These are phyloP conservation scores for Pluvialis apricaria DNA, from an alignment of 2,113 vertebrate genomes.

Conservation along the genomic window DNA sequence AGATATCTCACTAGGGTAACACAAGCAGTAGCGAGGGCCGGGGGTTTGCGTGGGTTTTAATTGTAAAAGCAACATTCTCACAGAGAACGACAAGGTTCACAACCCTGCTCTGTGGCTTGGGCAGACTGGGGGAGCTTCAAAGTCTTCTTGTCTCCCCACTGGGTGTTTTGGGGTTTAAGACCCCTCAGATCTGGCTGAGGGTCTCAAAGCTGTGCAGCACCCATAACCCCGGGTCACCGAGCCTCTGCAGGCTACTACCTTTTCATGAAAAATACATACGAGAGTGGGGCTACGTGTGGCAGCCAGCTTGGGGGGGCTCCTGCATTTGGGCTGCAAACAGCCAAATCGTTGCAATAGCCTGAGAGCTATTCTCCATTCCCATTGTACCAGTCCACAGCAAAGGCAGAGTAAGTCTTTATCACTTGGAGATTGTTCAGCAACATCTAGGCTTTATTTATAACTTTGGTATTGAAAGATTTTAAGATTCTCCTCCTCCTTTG, in stretches of 20 bases:
- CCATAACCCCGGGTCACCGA: background rate
- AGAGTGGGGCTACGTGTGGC: background rate
- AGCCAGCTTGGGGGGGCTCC: background rate
- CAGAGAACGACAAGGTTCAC: constrained; percentile 15
- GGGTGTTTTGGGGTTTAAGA: background rate
- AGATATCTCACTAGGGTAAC: constrained; percentile 63
- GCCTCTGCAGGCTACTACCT: background rate
- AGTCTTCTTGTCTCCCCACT: background rate
- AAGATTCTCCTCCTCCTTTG: background rate
- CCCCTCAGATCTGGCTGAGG: background rate
- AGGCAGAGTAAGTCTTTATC: background rate
- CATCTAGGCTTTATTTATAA: background rate
- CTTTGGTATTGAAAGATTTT: background rate
- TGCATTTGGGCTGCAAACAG: background rate
- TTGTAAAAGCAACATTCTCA: constrained; percentile 54
- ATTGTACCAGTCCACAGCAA: background rate
- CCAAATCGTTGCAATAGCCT: fast-evolving
- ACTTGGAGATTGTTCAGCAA: background rate
- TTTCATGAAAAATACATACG: background rate
- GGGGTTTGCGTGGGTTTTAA: constrained; percentile 52
- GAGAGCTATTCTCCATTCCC: background rate
- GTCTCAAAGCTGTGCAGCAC: background rate
- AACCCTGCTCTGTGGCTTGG: background rate
- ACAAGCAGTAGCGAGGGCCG: constrained; percentile 19
- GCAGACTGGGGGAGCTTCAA: background rate